Conservation (phyloP, 2,888 invertebrate species). For the Eupeodes luniger region DNA sequence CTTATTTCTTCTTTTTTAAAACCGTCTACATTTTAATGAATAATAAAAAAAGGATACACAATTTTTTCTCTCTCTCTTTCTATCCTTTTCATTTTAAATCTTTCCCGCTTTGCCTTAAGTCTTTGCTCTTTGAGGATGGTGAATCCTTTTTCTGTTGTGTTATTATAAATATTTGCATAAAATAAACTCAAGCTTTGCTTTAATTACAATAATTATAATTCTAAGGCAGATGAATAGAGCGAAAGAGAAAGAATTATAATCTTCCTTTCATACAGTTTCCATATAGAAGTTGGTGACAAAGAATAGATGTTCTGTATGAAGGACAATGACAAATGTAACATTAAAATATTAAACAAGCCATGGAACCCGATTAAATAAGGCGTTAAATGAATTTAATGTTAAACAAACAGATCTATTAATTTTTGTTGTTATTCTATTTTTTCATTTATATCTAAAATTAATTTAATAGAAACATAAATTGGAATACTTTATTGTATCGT, state of each 20-base stretch:
- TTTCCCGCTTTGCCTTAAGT: not conserved
- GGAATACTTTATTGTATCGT: slow-evolving; percentile 55
- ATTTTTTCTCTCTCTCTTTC: slow-evolving; percentile 1
- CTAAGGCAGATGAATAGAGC: slow-evolving; percentile 35
- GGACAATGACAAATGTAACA: slow-evolving; percentile 22
- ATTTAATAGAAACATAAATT: slow-evolving; percentile 68
- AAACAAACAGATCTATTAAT: slow-evolving; percentile 38
- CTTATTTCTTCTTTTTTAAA: slow-evolving; percentile 54
- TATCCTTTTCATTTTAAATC: not conserved
- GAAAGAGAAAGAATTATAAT: slow-evolving; percentile 22
- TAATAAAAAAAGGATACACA: slow-evolving; percentile 70
- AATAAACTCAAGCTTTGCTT: slow-evolving; percentile 34
- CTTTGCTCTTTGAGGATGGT: not conserved
- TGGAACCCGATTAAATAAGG: slow-evolving; percentile 71
- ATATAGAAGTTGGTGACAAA: slow-evolving; percentile 17
- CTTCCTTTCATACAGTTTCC: not conserved
- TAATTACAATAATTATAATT: slow-evolving; percentile 69
- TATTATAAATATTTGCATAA: slow-evolving; percentile 50
- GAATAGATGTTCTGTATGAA: not conserved
- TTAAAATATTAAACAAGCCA: slow-evolving; percentile 64
- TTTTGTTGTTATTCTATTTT: not conserved
- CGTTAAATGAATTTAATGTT: slow-evolving; percentile 54
- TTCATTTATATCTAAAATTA: slow-evolving; percentile 6
- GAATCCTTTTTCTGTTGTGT: slow-evolving; percentile 10
- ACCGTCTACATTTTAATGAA: slow-evolving; percentile 75